Evolutionary conservation across 2,888 invertebrate genomes (phyloP), one percentile per base, ranked within the genome.

Genomic region (Liodrosophila aerea): DNA sequence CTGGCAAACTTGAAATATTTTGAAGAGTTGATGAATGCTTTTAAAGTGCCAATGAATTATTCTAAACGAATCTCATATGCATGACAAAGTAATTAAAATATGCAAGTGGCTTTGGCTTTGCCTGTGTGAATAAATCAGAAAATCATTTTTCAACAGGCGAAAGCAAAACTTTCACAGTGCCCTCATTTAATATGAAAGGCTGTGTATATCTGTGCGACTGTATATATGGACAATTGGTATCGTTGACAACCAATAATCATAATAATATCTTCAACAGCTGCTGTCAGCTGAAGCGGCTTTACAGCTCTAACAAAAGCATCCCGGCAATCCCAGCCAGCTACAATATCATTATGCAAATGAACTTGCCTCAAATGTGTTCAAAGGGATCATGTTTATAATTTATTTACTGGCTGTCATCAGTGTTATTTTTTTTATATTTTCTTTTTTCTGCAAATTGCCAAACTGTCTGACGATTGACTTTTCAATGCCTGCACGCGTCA

Each of bases 301-400:
- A 22, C n/a, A 56, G 40, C 37, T 47, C 44, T 13, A 46, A 54
- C 60, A 65, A 54, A 37, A 30, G 43, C 53, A 36, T 47, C 8
- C 36, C 15, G 11, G 7, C 33, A 47, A 53, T 43, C 46, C 22
- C 51, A 52, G 31, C 30, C 45, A 51, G 43, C 34, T 22, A 76
- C 69, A 83, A 66, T 85, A 64, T 54, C 73, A 70, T 83, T 80
- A 80, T 80, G 78, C 64, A 80, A 80, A 80, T 80, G 64, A 85
- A 51, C 53, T 59, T 12, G 76, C 60, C 46, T 57, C 63, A 67
- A 69, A 62, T 85, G 69, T 63, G 78, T 63, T 85, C 66, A 85
- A 78, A 75, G 64, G 71, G 75, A 84, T 84, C 82, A 70, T 67
- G 75, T 82, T 82, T 75, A 84, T 82, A 73, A 86, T 77, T 84